Evolutionary conservation across 2,888 invertebrate species (phyloP).

Genomic region (Amblyjoppa proteus): DNA sequence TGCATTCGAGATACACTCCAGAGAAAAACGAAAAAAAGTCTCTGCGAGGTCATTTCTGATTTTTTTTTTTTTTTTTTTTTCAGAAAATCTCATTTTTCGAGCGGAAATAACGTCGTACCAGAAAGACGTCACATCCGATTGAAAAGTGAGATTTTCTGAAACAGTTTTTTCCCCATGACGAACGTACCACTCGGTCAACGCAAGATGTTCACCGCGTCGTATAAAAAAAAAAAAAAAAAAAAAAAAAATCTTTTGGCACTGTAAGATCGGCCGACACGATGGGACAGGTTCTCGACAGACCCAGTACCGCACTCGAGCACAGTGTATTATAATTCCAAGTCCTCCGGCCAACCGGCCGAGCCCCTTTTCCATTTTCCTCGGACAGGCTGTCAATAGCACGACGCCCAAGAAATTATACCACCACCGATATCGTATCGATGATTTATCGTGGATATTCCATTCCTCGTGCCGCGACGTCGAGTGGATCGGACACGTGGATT

Average conservation of each 20-base stretch:
- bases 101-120: too few relatives aligned
- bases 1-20: too few relatives aligned
- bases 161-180: background rate
- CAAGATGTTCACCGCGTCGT: background rate
- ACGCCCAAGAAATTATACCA: conserved; percentile 40
- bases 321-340: conserved; percentile 48
- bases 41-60: too few relatives aligned
- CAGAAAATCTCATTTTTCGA: too few relatives aligned
- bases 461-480: conserved; percentile 32
- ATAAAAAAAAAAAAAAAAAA: conserved; percentile 10
- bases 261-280: background rate
- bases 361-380: conserved; percentile 8
- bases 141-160: background rate
- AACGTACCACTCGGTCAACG: background rate
- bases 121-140: background rate
- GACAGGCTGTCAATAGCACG: conserved; percentile 60
- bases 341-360: background rate
- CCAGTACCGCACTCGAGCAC: background rate
- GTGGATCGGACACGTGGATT: conserved; percentile 53
- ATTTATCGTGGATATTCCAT: conserved; percentile 53
- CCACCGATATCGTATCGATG: conserved; percentile 33
- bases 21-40: too few relatives aligned
- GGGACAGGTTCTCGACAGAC: conserved; percentile 13
- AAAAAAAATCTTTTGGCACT: background rate
- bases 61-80: too few relatives aligned